Evolutionary conservation across 2,113 vertebrate genomes (phyloP).

Genomic region (Lagopus muta): DNA sequence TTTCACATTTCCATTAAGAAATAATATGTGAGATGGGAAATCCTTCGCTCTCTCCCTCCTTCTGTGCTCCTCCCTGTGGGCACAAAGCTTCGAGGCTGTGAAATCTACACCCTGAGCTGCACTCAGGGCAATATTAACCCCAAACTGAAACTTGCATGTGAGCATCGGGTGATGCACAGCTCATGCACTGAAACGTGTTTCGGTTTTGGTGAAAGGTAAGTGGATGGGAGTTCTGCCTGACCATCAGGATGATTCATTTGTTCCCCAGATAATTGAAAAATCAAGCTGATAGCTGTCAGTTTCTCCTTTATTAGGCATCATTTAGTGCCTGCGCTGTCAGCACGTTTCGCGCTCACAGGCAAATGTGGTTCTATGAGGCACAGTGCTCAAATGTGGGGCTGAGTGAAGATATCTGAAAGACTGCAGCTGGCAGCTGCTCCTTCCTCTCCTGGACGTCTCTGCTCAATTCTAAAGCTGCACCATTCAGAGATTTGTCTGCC

Average conservation of each 20-base stretch:
- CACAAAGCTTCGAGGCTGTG: neutral
- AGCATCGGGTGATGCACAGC: neutral
- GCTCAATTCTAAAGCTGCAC: neutral
- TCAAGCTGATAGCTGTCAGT: neutral
- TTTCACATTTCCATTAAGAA: neutral
- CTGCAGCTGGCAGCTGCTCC: neutral
- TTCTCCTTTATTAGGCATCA: conserved; percentile 45
- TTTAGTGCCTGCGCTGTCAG: conserved; percentile 20
- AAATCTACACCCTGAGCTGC: neutral
- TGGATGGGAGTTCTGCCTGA: neutral
- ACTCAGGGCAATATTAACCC: neutral
- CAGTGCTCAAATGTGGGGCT: rapidly evolving
- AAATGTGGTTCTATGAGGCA: neutral
- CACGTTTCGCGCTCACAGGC: neutral
- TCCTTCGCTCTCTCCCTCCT: too few species aligned
- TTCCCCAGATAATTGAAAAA: neutral
- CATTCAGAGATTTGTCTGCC: neutral
- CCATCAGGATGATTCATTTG: conserved; percentile 52
- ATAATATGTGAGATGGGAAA: rapidly evolving
- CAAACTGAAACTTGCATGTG: neutral
- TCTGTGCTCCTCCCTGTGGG: neutral
- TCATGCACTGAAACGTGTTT: conserved; percentile 50
- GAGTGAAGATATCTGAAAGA: neutral
- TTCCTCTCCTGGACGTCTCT: neutral
- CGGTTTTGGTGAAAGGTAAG: conserved; percentile 67